A percentile compares a stretch with the other conserved stretches of the same genome.
Evolutionary conservation across 2,797 vertebrate species (phyloP).

Genomic region (Sebastes itinus): DNA sequence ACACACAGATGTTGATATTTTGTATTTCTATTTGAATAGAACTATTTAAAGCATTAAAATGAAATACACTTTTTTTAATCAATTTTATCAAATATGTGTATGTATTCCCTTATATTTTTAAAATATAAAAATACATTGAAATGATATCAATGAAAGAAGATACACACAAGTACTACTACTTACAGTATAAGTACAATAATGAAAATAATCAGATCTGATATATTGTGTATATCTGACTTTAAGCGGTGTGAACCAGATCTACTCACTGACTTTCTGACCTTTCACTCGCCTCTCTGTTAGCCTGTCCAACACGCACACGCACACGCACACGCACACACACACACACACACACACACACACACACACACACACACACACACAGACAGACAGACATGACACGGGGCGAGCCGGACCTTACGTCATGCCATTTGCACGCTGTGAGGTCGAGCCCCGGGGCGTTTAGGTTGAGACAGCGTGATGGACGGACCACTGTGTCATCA

Average conservation of each 20-base stretch:
- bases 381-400: background rate
- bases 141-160: background rate
- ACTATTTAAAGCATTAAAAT: background rate
- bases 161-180: background rate
- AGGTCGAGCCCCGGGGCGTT: conserved; percentile 27
- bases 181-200: background rate
- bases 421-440: conserved; percentile 59
- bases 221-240: background rate
- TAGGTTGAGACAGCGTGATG: conserved; percentile 34
- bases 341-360: background rate
- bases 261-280: conserved; percentile 27
- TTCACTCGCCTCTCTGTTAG: conserved; percentile 7
- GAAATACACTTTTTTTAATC: background rate
- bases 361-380: background rate
- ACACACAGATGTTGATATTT: background rate
- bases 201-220: background rate
- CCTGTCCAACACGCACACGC: background rate
- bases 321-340: background rate
- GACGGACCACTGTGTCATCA: conserved; percentile 70
- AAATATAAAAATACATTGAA: background rate
- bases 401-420: conserved; percentile 51
- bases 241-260: background rate
- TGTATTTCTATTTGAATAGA: background rate
- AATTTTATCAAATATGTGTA: background rate
- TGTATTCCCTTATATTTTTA: background rate